These are phyloP conservation scores for Synanthedon andrenaeformis DNA, from an alignment of 2,888 invertebrate species.

Conservation along the genomic window DNA sequence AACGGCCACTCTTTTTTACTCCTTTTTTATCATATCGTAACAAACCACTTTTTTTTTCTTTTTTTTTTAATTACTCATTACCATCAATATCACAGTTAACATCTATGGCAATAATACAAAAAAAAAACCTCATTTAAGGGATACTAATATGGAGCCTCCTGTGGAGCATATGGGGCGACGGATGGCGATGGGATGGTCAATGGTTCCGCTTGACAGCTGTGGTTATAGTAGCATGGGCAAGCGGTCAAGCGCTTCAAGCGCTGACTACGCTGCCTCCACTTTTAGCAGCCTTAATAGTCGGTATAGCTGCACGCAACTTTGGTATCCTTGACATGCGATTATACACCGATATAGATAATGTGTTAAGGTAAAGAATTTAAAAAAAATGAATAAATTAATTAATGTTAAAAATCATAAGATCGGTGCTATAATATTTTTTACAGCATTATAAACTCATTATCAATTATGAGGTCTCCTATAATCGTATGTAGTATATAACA, in stretches of 20 bases:
- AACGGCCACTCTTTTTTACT: too few species aligned
- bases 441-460: too few species aligned
- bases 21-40: too few species aligned
- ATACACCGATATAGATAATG: conserved; percentile 37
- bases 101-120: too few species aligned
- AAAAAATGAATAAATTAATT: too few species aligned
- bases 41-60: too few species aligned
- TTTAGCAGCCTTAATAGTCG: conserved; percentile 44
- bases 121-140: conserved; percentile 19
- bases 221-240: conserved; percentile 37
- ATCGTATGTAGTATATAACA: too few species aligned
- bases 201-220: conserved; percentile 41
- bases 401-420: too few species aligned
- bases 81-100: too few species aligned
- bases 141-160: conserved; percentile 40
- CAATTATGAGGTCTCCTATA: too few species aligned
- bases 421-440: too few species aligned
- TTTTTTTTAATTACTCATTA: too few species aligned
- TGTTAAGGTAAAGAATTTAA: conserved; percentile 37
- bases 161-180: conserved; percentile 40
- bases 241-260: conserved; percentile 33
- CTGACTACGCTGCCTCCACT: conserved; percentile 44
- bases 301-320: conserved; percentile 45
- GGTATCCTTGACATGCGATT: conserved; percentile 49
- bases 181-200: conserved; percentile 42